These are phyloP conservation scores for Silvanus unidentatus DNA, from an alignment of 2,888 invertebrate species.

Conservation along the genomic window DNA sequence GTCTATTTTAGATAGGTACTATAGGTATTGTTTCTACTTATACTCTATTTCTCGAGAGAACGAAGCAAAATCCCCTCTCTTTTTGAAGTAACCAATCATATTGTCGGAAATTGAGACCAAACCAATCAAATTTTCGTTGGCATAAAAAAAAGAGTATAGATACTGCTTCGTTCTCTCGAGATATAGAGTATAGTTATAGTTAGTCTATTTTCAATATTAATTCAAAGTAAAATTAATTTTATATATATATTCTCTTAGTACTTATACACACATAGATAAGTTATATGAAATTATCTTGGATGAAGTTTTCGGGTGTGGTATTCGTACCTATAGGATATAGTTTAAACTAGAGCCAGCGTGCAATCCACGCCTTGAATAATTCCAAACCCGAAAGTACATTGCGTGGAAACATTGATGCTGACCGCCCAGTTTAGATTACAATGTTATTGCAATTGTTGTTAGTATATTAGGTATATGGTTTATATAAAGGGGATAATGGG, in stretches of 20 bases:
- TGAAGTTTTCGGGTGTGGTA: constrained; percentile 38
- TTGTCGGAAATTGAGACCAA: no score
- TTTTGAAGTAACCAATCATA: no score
- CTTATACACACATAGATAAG: constrained; percentile 31
- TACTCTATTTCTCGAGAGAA: no score
- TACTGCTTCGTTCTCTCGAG: no score
- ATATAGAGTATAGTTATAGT: no score
- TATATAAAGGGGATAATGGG: constrained; percentile 1
- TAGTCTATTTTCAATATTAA: not conserved
- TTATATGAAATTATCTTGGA: constrained; percentile 39
- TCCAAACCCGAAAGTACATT: constrained; percentile 41
- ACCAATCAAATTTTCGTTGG: no score
- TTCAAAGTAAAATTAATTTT: not conserved
- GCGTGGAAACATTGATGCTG: constrained; percentile 46
- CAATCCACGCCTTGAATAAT: constrained; percentile 40
- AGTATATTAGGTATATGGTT: constrained; percentile 1
- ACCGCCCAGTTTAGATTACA: constrained; percentile 44
- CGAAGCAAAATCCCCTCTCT: no score
- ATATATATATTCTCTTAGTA: no score
- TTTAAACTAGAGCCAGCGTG: constrained; percentile 33
- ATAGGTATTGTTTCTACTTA: no score
- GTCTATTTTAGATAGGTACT: no score
- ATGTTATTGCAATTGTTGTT: constrained; percentile 41
- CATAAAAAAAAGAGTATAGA: no score
- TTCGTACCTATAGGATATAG: constrained; percentile 41